Evolutionary conservation across 2,888 invertebrate genomes (phyloP).

Genomic region (Agonopterix alstromeriana): DNA sequence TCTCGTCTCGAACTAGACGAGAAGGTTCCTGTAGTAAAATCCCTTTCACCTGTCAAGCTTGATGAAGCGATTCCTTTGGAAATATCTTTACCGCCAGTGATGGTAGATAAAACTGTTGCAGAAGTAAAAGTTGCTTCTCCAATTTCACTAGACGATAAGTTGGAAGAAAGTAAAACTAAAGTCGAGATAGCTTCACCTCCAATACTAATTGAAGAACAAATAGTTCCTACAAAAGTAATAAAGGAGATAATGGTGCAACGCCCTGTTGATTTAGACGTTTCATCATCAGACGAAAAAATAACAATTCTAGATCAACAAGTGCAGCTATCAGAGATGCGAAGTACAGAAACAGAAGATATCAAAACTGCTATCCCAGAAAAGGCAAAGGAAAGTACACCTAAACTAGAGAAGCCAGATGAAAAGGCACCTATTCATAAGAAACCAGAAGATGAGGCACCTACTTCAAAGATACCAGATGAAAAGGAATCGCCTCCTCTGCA

Average conservation of each 20-base stretch:
- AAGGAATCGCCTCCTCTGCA: conserved; percentile 1
- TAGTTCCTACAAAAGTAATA: too few relatives aligned
- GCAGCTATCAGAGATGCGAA: too few relatives aligned
- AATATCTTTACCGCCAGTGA: background rate
- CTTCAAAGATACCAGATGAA: too few relatives aligned
- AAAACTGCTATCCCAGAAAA: conserved; percentile 2
- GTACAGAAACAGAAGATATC: too few relatives aligned
- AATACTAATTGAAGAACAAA: too few relatives aligned
- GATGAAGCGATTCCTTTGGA: conserved; percentile 1
- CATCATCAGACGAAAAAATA: too few relatives aligned
- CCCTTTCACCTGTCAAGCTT: background rate
- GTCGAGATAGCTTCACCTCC: too few relatives aligned
- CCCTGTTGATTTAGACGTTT: too few relatives aligned
- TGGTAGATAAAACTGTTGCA: conserved; percentile 5
- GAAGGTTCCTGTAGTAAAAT: conserved; percentile 5
- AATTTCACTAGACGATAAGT: background rate
- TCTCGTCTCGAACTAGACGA: conserved; percentile 2
- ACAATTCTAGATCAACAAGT: too few relatives aligned
- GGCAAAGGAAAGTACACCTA: conserved; percentile 4
- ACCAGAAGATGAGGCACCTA: too few relatives aligned
- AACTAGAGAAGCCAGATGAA: background rate
- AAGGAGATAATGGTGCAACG: too few relatives aligned
- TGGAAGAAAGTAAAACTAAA: background rate
- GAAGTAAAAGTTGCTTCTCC: conserved; percentile 6
- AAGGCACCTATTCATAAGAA: too few relatives aligned